These are phyloP conservation scores for Hybognathus amarus DNA, from an alignment of 2,797 vertebrate species.

Conservation along the genomic window DNA sequence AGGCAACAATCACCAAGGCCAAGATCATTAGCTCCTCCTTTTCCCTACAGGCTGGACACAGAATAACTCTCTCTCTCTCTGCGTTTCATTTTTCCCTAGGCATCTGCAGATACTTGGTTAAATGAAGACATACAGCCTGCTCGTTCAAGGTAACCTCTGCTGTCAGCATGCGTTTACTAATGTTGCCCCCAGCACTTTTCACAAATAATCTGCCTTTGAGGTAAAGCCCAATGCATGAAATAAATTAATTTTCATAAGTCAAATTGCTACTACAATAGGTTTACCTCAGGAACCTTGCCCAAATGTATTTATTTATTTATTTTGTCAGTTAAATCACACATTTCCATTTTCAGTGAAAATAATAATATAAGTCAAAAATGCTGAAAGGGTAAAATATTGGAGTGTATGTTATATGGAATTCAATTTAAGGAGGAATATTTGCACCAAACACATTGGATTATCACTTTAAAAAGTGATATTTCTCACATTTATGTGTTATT, in stretches of 20 bases:
- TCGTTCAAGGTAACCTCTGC: constrained; percentile 86
- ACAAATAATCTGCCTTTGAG: constrained; percentile 74
- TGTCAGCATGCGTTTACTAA: constrained; percentile 83
- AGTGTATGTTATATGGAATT: constrained; percentile 25
- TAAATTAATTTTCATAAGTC: constrained; percentile 70
- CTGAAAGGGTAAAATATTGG: constrained; percentile 16
- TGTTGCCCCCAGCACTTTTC: constrained; percentile 68
- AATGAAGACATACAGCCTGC: constrained; percentile 84
- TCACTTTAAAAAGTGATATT: constrained; percentile 51
- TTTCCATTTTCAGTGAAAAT: not conserved
- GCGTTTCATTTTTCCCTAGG: constrained; percentile 71
- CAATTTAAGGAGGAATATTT: constrained; percentile 12
- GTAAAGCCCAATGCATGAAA: constrained; percentile 72
- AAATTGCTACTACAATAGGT: constrained; percentile 62
- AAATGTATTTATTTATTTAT: not conserved
- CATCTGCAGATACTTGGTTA: constrained; percentile 82
- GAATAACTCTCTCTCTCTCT: constrained; percentile 75
- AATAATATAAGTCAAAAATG: not conserved
- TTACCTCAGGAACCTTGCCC: constrained; percentile 50
- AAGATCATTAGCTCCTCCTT: constrained; percentile 79
- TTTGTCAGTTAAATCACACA: constrained; percentile 10
- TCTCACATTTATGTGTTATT: constrained; percentile 49
- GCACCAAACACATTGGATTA: constrained; percentile 20
- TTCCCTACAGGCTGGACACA: constrained; percentile 76
- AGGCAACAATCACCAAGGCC: constrained; percentile 81